These are phyloP conservation scores for Leptatherina wallacei DNA, from an alignment of 2,797 vertebrate species.

Conservation along the genomic window DNA sequence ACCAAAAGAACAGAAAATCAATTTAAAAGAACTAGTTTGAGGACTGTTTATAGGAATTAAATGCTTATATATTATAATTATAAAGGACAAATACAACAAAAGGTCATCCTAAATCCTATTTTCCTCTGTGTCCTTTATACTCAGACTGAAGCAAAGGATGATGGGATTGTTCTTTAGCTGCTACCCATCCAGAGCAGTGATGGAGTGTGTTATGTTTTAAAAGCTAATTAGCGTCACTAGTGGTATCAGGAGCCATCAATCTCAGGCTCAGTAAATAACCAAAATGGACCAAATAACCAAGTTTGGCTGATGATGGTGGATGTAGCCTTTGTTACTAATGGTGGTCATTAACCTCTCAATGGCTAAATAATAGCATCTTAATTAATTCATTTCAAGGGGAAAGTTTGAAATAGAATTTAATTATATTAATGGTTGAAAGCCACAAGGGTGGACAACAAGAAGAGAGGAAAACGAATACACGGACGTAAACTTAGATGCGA, in stretches of 20 bases:
- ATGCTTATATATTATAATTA: background rate
- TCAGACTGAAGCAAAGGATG: slow-evolving; percentile 59
- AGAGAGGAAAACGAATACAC: slow-evolving; percentile 51
- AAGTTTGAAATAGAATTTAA: slow-evolving; percentile 85
- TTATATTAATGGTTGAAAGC: slow-evolving; percentile 81
- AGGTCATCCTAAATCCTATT: slow-evolving; percentile 25
- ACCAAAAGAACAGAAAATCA: background rate
- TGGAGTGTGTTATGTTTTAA: slow-evolving; percentile 98
- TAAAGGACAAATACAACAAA: background rate
- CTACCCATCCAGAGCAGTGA: slow-evolving; percentile 90
- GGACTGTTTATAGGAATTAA: background rate
- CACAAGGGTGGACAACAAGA: slow-evolving; percentile 70
- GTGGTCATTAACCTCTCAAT: slow-evolving; percentile 90
- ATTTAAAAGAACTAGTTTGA: background rate
- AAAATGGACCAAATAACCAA: slow-evolving; percentile 98
- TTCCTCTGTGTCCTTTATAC: slow-evolving; percentile 42
- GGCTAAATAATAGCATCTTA: slow-evolving; percentile 89
- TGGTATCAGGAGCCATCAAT: slow-evolving; percentile 94
- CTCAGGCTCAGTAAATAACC: slow-evolving; percentile 95
- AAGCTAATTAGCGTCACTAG: slow-evolving; percentile 96
- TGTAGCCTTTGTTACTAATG: slow-evolving; percentile 94
- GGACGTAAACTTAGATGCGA: slow-evolving; percentile 53
- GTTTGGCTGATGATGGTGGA: slow-evolving; percentile 96
- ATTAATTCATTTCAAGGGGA: slow-evolving; percentile 87
- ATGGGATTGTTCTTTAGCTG: slow-evolving; percentile 83